Conservation (phyloP, 2,797 vertebrate species). For the Parotocinclus haroldoi region DNA sequence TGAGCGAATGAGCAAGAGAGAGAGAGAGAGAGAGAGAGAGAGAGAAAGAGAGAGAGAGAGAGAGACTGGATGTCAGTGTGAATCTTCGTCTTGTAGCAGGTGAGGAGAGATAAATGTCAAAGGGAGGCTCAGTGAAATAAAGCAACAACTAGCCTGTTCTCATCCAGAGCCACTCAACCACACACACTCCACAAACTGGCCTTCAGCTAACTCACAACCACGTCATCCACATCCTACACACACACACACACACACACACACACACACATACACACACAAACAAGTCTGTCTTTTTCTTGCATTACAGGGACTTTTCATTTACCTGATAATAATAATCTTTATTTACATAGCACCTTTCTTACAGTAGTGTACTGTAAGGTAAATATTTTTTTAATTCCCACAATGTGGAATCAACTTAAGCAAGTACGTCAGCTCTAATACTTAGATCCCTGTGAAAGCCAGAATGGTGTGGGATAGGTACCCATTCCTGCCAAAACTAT, state of each 20-base stretch:
- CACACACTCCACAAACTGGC: conserved; percentile 40
- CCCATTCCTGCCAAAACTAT: too few relatives aligned
- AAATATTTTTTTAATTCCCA: too few relatives aligned
- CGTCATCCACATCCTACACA: conserved; percentile 12
- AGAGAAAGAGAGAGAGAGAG: conserved; percentile 32
- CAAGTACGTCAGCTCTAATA: too few relatives aligned
- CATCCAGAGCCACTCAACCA: conserved; percentile 53
- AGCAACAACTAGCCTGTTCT: conserved; percentile 63
- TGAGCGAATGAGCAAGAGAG: neutral
- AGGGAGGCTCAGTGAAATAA: conserved; percentile 66
- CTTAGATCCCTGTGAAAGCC: too few relatives aligned
- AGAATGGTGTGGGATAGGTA: too few relatives aligned
- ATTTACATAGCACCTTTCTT: too few relatives aligned
- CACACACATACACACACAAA: conserved; percentile 48
- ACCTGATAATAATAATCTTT: too few relatives aligned
- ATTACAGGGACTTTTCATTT: too few relatives aligned
- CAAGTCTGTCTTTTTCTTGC: neutral
- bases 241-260: conserved; percentile 49
- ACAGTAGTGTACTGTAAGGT: too few relatives aligned
- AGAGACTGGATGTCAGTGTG: conserved; percentile 56
- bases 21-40: conserved; percentile 20
- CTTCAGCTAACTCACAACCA: conserved; percentile 49
- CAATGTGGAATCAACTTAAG: too few relatives aligned
- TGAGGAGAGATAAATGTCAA: conserved; percentile 76
- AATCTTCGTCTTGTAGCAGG: conserved; percentile 68